These are phyloP conservation scores for Bicyclus anynana DNA, from an alignment of 1,140 invertebrate genomes.

Conservation along the genomic window DNA sequence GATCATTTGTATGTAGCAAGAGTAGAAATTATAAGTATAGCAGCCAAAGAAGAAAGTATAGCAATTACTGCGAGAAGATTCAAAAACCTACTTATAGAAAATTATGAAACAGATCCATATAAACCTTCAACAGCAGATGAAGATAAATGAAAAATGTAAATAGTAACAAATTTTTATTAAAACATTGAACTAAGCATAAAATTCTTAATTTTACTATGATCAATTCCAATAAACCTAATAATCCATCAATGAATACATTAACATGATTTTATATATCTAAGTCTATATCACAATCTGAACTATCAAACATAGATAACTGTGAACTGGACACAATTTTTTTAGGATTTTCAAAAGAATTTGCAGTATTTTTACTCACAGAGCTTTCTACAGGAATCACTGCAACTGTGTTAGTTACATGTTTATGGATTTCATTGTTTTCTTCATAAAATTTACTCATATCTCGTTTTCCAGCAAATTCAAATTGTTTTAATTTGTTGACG, in stretches of 20 bases:
- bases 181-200: neutral
- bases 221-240: too few relatives aligned
- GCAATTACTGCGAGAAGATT: conserved; percentile 77
- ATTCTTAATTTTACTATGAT: too few relatives aligned
- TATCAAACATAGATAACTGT: conserved; percentile 74
- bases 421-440: conserved; percentile 27
- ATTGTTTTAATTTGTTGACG: conserved; percentile 60
- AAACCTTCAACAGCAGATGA: conserved; percentile 39
- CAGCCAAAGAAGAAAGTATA: conserved; percentile 65
- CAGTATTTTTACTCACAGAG: conserved; percentile 19
- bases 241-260: conserved; percentile 1
- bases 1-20: conserved; percentile 80
- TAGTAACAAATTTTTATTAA: conserved; percentile 9
- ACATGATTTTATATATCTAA: conserved; percentile 57
- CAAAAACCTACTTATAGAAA: conserved; percentile 80
- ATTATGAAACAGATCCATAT: conserved; percentile 75
- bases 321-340: conserved; percentile 41
- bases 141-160: conserved; percentile 27
- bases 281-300: conserved; percentile 70
- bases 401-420: conserved; percentile 11
- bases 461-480: conserved; percentile 50
- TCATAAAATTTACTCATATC: conserved; percentile 49
- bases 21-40: conserved; percentile 76
- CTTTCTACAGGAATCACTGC: conserved; percentile 2
- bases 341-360: conserved; percentile 11